phyloP scores from a whole-genome alignment of 2,797 vertebrate genomes.

The Sebastes taczanowskii region DNA sequence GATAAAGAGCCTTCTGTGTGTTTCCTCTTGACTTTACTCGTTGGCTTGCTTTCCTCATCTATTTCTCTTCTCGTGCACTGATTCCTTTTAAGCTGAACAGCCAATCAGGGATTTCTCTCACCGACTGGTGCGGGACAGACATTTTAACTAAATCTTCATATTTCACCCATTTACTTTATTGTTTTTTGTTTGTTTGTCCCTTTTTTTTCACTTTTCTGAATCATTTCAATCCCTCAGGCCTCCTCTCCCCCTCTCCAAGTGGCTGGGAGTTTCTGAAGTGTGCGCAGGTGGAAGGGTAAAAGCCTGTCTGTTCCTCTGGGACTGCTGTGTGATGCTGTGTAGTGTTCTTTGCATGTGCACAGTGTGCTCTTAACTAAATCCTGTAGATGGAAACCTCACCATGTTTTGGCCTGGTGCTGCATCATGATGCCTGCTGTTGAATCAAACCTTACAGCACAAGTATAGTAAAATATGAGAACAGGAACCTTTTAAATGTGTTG shows the following conservation, averaged over 20 bases:
- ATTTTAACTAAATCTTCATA: neutral
- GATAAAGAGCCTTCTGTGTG: too few relatives aligned
- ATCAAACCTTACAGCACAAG: neutral
- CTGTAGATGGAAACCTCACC: neutral
- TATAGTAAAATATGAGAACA: neutral
- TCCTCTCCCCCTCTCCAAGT: neutral
- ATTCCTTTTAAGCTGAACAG: too few relatives aligned
- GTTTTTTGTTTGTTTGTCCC: neutral
- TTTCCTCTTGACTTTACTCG: too few relatives aligned
- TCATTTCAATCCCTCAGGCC: constrained; percentile 31
- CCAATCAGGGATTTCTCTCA: too few relatives aligned
- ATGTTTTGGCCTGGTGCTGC: neutral
- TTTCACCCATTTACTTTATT: neutral
- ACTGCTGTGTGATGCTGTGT: constrained; percentile 27
- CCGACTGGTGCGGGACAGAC: too few relatives aligned
- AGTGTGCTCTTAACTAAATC: neutral
- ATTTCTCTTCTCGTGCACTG: too few relatives aligned
- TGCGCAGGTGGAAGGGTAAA: constrained; percentile 49
- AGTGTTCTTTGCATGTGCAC: constrained; percentile 21
- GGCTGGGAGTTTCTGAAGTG: constrained; percentile 21
- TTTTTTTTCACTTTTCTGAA: constrained; percentile 5
- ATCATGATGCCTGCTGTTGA: neutral
- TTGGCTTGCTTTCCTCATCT: too few relatives aligned
- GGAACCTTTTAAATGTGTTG: neutral
- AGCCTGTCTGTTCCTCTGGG: neutral